Evolutionary conservation across 2,113 vertebrate genomes (phyloP), one percentile per base, ranked within the genome.

Genomic region (Chaenogobius annularis): DNA sequence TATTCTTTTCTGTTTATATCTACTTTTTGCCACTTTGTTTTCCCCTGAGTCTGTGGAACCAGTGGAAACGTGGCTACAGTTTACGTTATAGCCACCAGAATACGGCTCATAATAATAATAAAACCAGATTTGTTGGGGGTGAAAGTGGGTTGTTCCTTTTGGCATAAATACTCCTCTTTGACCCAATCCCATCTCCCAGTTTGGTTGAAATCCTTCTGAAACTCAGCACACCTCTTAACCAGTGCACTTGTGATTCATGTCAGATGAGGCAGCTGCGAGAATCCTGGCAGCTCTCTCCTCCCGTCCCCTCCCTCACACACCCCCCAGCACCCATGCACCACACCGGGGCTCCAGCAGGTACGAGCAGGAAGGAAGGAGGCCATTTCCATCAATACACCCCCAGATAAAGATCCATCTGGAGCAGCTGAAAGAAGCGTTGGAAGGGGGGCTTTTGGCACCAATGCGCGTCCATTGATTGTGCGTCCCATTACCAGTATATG

Each of bases 371-470:
- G 85, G 79, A 86, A 87, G 85, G 80, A 86, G 85, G 85, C 72
- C 70, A 86, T 85, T 89, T 89, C 59, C 86, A 90, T 91, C 89
- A 90, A 88, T 92, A 85, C 90, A 86, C 89, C 86, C 73, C 87
- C 89, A 89, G 84, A 93, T 91, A 94, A 93, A 93, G 92, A 92
- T 92, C 90, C 92, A 94, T 93, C 93, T 94, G 93, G 90, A 91
- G 92, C 88, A 88, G 88, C 87, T 91, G 88, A 93, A 92, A 92
- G 81, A 74, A 84, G 77, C 78, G 50, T 40, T 43, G 69, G 4
- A 73, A 63, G 43, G 79, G 77, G 75, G 83, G 77, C 78, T 83
- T 90, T 90, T 92, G 88, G 87, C 92, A 90, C 89, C 84, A 78
- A 88, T 80, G 87, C 83, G 62, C 47, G 85, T 77, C 86, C 89